phyloP scores from a whole-genome alignment of 1,140 invertebrate genomes.

The Drosophila insularis region DNA sequence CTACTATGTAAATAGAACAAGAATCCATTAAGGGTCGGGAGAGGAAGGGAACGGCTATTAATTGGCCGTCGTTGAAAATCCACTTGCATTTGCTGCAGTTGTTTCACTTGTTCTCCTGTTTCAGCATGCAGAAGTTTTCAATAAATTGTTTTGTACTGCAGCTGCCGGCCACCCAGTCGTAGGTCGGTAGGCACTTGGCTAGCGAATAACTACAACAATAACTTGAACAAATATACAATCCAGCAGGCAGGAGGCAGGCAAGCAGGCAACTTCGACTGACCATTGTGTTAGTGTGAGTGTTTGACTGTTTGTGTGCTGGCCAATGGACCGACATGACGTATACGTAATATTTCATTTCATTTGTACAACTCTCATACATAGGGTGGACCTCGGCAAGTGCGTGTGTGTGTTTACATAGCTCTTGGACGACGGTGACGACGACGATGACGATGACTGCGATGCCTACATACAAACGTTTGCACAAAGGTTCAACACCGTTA shows the following conservation, averaged over 20 bases:
- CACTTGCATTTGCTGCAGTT: slow-evolving; percentile 16
- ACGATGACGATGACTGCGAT: slow-evolving; percentile 26
- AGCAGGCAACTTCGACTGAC: slow-evolving; percentile 37
- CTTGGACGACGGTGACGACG: slow-evolving; percentile 35
- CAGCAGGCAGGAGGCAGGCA: not conserved
- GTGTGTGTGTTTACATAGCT: slow-evolving; percentile 43
- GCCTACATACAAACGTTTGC: slow-evolving; percentile 67
- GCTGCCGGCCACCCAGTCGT: not conserved
- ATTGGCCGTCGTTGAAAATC: slow-evolving; percentile 33
- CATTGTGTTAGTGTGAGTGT: slow-evolving; percentile 38
- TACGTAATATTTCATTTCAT: slow-evolving; percentile 79
- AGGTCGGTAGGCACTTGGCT: slow-evolving; percentile 9
- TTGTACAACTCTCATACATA: slow-evolving; percentile 51
- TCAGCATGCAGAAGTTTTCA: slow-evolving; percentile 29
- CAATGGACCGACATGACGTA: slow-evolving; percentile 73
- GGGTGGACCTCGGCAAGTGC: not conserved
- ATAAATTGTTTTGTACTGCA: slow-evolving; percentile 46
- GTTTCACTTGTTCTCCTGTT: slow-evolving; percentile 15
- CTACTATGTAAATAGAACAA: not conserved
- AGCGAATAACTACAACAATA: slow-evolving; percentile 62
- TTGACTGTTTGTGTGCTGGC: slow-evolving; percentile 50
- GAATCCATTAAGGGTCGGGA: not conserved
- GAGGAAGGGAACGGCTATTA: slow-evolving; percentile 33
- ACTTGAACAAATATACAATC: slow-evolving; percentile 64
- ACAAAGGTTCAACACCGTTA: slow-evolving; percentile 77